phyloP scores from a whole-genome alignment of 2,797 vertebrate species.

The Pteronotus mesoamericanus region DNA sequence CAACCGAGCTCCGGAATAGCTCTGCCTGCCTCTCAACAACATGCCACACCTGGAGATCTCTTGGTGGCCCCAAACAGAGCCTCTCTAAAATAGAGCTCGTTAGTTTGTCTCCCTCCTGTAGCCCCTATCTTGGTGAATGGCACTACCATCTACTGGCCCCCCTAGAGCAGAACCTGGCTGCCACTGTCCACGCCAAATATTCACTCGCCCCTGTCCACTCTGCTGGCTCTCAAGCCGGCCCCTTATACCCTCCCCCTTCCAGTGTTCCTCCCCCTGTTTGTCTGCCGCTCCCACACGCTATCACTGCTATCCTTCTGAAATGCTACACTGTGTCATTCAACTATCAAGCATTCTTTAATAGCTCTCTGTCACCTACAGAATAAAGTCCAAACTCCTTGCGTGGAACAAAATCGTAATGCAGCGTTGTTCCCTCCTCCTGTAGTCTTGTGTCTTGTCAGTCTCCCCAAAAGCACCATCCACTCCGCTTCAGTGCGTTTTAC shows the following conservation, averaged over 20 bases:
- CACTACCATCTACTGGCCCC: no score
- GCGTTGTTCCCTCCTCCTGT: not conserved
- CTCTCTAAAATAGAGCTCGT: not conserved
- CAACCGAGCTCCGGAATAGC: not conserved
- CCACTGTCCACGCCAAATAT: fast-evolving
- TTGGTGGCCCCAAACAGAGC: not conserved
- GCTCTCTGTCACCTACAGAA: not conserved
- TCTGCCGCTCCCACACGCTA: not conserved
- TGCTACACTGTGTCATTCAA: not conserved
- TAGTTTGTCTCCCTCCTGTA: not conserved
- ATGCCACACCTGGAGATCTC: not conserved
- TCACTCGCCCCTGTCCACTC: not conserved
- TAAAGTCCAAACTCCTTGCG: not conserved
- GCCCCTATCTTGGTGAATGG: not conserved
- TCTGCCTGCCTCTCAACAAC: not conserved
- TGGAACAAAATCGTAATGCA: not conserved
- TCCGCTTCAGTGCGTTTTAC: not conserved
- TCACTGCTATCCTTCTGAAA: not conserved
- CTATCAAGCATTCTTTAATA: not conserved
- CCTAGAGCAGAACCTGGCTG: not conserved
- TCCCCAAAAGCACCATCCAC: fast-evolving
- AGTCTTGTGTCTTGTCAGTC: fast-evolving
- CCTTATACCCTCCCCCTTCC: not conserved
- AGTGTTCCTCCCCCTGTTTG: not conserved
- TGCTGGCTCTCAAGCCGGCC: not conserved